Percentiles rank a stretch among this genome's conserved stretches.
These are phyloP conservation scores for Ceuthmochares aereus DNA, from an alignment of 2,113 vertebrate species.

Conservation along the genomic window DNA sequence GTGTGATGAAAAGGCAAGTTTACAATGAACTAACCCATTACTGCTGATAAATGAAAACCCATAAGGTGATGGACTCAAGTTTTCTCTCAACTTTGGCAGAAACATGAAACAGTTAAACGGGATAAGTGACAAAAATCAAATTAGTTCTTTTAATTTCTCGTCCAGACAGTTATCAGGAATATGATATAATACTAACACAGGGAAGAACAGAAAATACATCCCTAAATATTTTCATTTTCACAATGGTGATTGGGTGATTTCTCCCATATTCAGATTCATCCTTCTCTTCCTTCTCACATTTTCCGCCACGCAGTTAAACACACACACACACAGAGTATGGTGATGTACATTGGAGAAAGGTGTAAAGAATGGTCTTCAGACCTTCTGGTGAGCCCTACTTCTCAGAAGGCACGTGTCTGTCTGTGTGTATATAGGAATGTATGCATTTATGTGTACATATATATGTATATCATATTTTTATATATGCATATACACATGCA, in stretches of 20 bases:
- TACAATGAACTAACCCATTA: neutral
- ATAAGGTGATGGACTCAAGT: neutral
- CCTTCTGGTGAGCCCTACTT: neutral
- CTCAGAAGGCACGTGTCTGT: neutral
- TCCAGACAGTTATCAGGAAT: neutral
- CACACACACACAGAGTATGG: neutral
- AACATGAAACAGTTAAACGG: neutral
- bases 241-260: neutral
- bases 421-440: neutral
- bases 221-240: neutral
- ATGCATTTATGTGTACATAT: neutral
- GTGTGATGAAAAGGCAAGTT: neutral
- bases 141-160: neutral
- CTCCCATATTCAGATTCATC: neutral
- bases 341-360: slow-evolving; percentile 29
- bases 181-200: neutral
- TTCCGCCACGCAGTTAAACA: neutral
- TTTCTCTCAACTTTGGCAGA: neutral
- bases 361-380: slow-evolving; percentile 30
- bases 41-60: neutral
- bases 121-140: neutral
- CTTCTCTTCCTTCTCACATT: neutral
- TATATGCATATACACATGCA: neutral
- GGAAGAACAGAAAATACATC: neutral
- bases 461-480: neutral